A percentile compares a stretch with the other conserved stretches of the same genome.
Conservation (phyloP, 2,797 vertebrate species). For the Moxostoma hubbsi region DNA sequence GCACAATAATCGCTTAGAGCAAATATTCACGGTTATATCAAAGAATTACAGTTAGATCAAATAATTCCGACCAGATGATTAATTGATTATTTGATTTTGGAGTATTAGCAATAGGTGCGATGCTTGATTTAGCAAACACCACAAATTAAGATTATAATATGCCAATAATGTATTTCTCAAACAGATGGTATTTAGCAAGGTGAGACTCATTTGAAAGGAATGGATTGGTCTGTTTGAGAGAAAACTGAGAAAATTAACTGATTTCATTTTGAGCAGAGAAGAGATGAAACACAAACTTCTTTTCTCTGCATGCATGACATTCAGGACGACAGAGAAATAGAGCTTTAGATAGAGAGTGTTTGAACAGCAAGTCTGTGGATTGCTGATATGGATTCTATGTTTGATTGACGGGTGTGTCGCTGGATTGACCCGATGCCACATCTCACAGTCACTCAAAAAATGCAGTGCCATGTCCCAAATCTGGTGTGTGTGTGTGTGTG, state of each 20-base stretch:
- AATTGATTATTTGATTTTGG: no score
- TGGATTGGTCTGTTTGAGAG: slow-evolving; percentile 1
- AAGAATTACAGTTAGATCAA: no score
- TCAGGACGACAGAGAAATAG: slow-evolving; percentile 3
- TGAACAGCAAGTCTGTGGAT: slow-evolving; percentile 34
- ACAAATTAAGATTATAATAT: no score
- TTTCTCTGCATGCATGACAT: no score
- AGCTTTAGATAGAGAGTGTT: slow-evolving; percentile 3
- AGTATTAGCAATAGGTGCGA: no score
- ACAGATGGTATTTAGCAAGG: no score
- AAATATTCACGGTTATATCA: no score
- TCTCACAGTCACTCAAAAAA: slow-evolving; percentile 18
- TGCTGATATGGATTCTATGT: slow-evolving; percentile 34
- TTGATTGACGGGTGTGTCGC: slow-evolving; percentile 34
- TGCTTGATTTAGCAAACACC: no score
- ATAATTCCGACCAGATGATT: no score
- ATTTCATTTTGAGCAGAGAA: background rate
- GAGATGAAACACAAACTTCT: background rate
- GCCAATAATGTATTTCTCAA: no score
- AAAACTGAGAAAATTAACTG: background rate
- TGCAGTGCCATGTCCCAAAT: slow-evolving; percentile 12
- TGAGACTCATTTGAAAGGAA: slow-evolving; percentile 15
- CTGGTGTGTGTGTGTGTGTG: background rate
- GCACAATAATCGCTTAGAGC: no score
- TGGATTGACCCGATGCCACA: slow-evolving; percentile 17